Base-by-base conservation (phyloP, 37 sponge, comb jelly and placozoan species). In the Halichondria panicea region DNA sequence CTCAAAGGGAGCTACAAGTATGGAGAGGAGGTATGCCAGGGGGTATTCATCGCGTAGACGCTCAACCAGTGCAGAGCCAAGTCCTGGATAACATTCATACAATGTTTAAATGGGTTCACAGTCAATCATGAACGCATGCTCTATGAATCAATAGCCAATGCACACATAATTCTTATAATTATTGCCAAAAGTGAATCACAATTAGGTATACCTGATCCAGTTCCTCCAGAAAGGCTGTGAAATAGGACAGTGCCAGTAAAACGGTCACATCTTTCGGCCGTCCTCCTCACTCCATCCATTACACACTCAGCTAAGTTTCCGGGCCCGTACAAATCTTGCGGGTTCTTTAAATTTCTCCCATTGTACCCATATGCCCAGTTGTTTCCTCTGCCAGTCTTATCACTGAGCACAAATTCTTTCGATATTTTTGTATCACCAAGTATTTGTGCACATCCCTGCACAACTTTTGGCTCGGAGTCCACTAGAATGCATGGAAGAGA, bases 201-300 rank as follows among this genome's bases (percentile, higher is more conserved):
- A 24, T 24, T 59, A 21, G 33, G 1, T 11, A 24, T 84, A 90
- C 91, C 94, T 62, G 94, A 84, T 57, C 92, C 96, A 58, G 96
- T 95, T 15, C 96, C 96, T 43, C 96, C 96, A 13, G 88, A 79
- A 11, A 86, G 37, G 63, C 96, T 95, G 79, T 95, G 96, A 0
- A 85, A 63, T 27, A 92, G 8, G 12, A 95, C 58, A 54, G 71
- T 78, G 3, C 89, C 92, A 38, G 44, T 42, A 38, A 75, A 92
- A 22, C 65, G 42, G 35, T 95, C 92, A 36, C 78, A 74, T 61
- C 63, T 74, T 71, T 94, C 95, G 61, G 81, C 78, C 41, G 68
- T 44, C 48, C 54, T 87, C 75, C 95, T 67, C 50, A 91, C 37
- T 11, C 55, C 13, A 34, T 88, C 89, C 42, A 45, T 9, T 24